phyloP scores from a whole-genome alignment of 1,140 invertebrate species.

The Camponotus floridanus region DNA sequence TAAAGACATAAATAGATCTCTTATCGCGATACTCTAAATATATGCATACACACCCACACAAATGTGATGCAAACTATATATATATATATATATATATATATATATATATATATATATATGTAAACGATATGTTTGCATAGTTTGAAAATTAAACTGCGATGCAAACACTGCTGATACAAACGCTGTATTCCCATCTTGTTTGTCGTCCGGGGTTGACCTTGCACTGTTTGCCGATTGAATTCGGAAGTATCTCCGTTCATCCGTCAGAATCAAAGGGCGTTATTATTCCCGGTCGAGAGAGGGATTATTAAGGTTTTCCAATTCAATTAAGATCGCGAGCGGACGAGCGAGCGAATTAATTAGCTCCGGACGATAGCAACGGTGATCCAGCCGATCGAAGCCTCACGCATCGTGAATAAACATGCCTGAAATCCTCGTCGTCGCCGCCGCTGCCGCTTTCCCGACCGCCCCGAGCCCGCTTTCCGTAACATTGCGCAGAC shows the following conservation, averaged over 20 bases:
- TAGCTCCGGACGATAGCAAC: slow-evolving; percentile 10
- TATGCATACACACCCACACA: not conserved
- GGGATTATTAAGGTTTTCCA: not conserved
- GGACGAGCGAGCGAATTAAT: slow-evolving; percentile 37
- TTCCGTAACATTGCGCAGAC: slow-evolving; percentile 69
- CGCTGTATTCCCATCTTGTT: not conserved
- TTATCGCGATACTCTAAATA: not conserved
- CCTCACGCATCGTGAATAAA: slow-evolving; percentile 37
- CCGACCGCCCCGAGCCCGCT: not conserved
- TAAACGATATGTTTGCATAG: slow-evolving; percentile 29
- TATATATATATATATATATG: not conserved
- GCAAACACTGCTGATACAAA: not conserved
- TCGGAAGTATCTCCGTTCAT: not conserved
- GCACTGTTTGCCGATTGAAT: not conserved
- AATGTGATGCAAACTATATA: not conserved
- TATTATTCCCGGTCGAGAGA: not conserved
- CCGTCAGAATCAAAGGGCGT: not conserved
- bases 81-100: too few relatives aligned
- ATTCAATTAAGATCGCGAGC: slow-evolving; percentile 41
- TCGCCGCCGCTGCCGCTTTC: not conserved
- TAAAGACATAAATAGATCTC: not conserved
- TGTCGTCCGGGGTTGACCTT: not conserved
- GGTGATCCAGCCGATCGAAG: slow-evolving; percentile 27
- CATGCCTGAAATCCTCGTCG: not conserved
- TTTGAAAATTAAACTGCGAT: not conserved